Conservation (phyloP, 2,888 invertebrate genomes). For the Aromia moschata region DNA sequence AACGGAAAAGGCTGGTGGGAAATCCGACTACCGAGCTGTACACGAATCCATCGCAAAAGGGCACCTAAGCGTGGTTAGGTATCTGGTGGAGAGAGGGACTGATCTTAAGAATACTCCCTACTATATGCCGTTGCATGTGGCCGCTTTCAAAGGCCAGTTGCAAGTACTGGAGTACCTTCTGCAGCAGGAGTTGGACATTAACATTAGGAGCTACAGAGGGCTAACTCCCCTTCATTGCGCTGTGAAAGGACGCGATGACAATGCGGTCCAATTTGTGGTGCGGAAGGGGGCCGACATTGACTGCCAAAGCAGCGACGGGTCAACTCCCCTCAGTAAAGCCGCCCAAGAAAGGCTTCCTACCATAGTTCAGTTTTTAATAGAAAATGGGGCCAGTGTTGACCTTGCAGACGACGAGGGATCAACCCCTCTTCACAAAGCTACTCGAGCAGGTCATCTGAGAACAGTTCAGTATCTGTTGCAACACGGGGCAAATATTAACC, state of each 20-base stretch:
- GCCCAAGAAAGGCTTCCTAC: neutral
- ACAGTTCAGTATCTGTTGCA: neutral
- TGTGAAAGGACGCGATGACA: neutral
- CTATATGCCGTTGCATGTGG: neutral
- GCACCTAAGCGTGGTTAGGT: neutral
- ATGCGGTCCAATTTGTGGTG: neutral
- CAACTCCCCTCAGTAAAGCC: neutral
- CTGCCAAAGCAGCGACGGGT: neutral
- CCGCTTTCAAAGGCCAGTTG: neutral
- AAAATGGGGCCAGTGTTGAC: neutral
- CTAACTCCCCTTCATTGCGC: neutral
- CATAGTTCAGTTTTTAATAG: neutral
- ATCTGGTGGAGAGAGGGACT: neutral
- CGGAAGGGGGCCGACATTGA: neutral
- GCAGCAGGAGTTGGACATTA: neutral
- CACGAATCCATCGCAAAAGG: neutral
- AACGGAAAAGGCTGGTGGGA: neutral
- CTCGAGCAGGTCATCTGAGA: neutral
- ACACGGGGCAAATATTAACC: neutral
- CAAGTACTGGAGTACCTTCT: neutral
- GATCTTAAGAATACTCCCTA: neutral
- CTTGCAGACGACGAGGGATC: neutral
- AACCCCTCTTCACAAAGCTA: neutral
- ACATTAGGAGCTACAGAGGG: neutral
- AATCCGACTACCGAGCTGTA: neutral